Evolutionary conservation across 2,113 vertebrate species (phyloP), one percentile per base, ranked within the genome.

Genomic region (Atlantisia rogersi): DNA sequence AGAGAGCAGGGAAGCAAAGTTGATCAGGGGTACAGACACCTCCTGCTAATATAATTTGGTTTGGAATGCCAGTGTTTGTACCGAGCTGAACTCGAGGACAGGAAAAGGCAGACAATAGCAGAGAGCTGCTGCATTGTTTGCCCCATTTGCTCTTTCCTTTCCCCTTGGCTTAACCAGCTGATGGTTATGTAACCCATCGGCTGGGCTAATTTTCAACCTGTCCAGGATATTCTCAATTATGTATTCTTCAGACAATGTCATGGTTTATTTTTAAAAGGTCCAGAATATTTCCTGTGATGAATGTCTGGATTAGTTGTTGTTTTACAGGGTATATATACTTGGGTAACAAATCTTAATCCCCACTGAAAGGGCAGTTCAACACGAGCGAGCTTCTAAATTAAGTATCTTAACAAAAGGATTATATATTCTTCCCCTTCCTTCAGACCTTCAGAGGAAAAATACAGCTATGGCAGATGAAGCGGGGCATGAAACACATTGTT

Each of bases 161-260:
- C 53, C 69, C 86, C 71, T 97, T 94, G 90, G 86, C 89, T 97
- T 94, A 81, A 70, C 83, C 94, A 90, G 84, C 67, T 79, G 79
- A 92, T 96, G 81, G 93, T 97, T 97, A 94, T 94, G 94, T 94
- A 97, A 97, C 86, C 18, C 6, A 94, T 95, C 89, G 90, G 75
- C 89, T 81, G 73, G 90, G 94, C 89, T 92, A 85, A 92, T 96
- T 97, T 97, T 97, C 96, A 97, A 93, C 94, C 94, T 97, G 92
- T 90, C 87, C 95, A 97, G 96, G 94, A 97, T 94, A 96, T 92
- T 97, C 96, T 89, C 93, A 95, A 96, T 97, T 95, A 94, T 97
- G 85, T 73, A 87, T 88, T 96, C 95, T 95, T 96, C 95, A 92
- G 16, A 94, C 89, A 97, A 96, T 79, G 86, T 83, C 88, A 90